Evolutionary conservation across 2,113 vertebrate genomes (phyloP).

Genomic region (Ranitomeya imitator): DNA sequence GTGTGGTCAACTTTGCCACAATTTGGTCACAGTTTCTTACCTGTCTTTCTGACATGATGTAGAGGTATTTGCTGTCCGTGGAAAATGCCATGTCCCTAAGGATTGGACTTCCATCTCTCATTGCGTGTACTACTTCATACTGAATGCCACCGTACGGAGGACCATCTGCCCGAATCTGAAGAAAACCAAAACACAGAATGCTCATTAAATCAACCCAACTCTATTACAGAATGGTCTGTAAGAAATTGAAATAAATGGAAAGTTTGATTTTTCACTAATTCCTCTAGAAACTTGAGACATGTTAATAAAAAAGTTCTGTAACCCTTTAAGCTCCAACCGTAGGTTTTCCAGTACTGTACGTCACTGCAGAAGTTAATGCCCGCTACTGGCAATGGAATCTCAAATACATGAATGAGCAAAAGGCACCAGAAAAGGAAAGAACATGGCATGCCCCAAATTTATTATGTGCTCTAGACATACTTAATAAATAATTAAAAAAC

Average conservation of each 20-base stretch:
- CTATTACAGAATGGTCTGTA: neutral
- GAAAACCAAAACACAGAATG: neutral
- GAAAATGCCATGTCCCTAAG: conserved; percentile 97
- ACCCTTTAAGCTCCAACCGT: neutral
- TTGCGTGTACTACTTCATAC: conserved; percentile 87
- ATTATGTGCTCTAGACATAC: neutral
- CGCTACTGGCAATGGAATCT: neutral
- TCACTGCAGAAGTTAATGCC: neutral
- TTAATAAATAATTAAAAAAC: neutral
- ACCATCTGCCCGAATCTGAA: conserved; percentile 92
- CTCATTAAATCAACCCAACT: neutral
- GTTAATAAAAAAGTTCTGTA: neutral
- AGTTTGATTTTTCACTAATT: neutral
- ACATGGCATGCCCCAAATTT: neutral
- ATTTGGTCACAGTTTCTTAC: conserved; percentile 68
- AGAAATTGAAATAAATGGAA: neutral
- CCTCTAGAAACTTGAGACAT: neutral
- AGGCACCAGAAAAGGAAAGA: neutral
- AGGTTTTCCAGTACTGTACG: neutral
- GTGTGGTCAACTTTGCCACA: neutral
- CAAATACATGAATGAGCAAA: neutral
- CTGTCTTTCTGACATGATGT: conserved; percentile 95
- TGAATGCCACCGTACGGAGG: conserved; percentile 89
- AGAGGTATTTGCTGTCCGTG: conserved; percentile 84
- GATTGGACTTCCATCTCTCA: conserved; percentile 88